Conservation (phyloP, 2,888 invertebrate species). For the Epirrhoe tristata region DNA sequence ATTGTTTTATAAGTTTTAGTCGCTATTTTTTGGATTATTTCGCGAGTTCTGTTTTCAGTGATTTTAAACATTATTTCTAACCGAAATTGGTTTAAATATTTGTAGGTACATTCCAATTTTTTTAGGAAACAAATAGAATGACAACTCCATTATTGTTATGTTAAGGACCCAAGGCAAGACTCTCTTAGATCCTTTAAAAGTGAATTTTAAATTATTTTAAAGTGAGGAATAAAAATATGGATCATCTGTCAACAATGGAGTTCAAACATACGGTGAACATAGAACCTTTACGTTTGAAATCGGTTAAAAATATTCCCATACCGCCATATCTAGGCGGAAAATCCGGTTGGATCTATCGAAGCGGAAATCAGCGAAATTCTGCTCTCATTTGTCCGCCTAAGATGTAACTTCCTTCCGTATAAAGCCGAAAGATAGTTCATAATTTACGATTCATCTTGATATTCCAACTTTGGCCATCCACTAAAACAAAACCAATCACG, state of each 20-base stretch:
- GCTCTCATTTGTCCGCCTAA: constrained; percentile 1
- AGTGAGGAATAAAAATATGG: too few species aligned
- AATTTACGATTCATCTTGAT: constrained; percentile 37
- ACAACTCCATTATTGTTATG: too few species aligned
- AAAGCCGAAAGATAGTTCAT: constrained; percentile 17
- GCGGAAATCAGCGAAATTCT: not conserved
- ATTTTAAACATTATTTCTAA: not conserved
- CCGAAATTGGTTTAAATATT: not conserved
- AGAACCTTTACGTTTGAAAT: too few species aligned
- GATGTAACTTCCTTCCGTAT: constrained; percentile 4
- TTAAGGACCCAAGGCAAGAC: too few species aligned
- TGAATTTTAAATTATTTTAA: too few species aligned
- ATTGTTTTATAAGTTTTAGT: constrained; percentile 6
- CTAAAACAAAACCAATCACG: constrained; percentile 59
- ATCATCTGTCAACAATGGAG: too few species aligned
- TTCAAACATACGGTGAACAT: too few species aligned
- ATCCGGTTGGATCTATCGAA: not conserved
- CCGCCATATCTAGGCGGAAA: not conserved
- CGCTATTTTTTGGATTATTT: constrained; percentile 3
- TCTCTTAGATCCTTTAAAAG: too few species aligned
- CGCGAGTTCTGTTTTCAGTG: not conserved
- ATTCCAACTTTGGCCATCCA: constrained; percentile 43
- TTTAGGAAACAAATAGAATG: not conserved
- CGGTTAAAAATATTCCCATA: not conserved
- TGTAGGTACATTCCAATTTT: too few species aligned